Base-by-base conservation (phyloP, 2,113 vertebrate species). In the Corydoras maculifer region DNA sequence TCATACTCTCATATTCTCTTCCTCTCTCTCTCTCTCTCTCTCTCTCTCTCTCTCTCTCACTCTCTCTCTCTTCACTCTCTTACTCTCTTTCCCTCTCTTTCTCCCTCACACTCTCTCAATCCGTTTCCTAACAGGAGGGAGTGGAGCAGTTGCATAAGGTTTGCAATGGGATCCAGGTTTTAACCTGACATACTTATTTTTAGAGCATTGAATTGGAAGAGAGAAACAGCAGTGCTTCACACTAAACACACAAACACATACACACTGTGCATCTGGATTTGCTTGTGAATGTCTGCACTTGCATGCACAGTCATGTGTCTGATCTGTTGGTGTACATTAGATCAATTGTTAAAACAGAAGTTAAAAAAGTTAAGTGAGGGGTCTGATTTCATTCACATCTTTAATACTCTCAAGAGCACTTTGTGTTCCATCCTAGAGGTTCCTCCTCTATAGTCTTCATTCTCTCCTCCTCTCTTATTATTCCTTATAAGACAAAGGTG, bases 131-230 rank as follows among this genome's bases (percentile, higher is more conserved):
- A 66, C 70, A 77, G 75, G 76, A 77, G 75, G 67, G 80, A 82
- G 77, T 76, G 64, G 73, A 80, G 73, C 64, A 80, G 79, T 87
- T 87, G 78, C 84, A 79, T 82, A 86, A 85, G 79, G 75, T 75
- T 82, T 82, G 78, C 84, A 82, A 79, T 84, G 77, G 80, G 72
- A 75, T 75, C 73, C 65, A 65, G 75, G 69, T 63, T 83, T 80
- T 77, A 50, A 72, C 79, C 77, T 79, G 70, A 72, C 76, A 82
- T 75, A 78, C 72, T 79, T 81, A 66, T 73, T 68, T 78, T 78
- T 69, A 73, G 74, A 78, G 54, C 61, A 57, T 49, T 8, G 31
- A 67, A 72, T 25, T 18, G 30, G 35, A 49, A 64, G 67, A 69
- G 65, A 54, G 43, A 14, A 14, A 49, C 30, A 35, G 62, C 35